phyloP scores from a whole-genome alignment of 1,140 invertebrate genomes.

The Archivesica marissinica region DNA sequence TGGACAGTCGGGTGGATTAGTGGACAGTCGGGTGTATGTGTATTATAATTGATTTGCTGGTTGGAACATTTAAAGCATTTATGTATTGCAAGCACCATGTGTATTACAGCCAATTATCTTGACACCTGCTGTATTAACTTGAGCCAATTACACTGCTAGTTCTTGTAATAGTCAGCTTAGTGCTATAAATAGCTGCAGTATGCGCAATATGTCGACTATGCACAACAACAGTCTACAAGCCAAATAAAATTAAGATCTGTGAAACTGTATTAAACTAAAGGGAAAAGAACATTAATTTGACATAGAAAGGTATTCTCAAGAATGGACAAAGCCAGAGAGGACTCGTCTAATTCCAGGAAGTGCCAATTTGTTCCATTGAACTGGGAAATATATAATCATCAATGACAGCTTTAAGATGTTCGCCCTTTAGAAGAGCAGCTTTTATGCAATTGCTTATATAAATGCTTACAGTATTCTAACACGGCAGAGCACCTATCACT shows the following conservation, averaged over 20 bases:
- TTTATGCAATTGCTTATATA: conserved; percentile 52
- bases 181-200: conserved; percentile 12
- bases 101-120: conserved; percentile 13
- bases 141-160: background rate
- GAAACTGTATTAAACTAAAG: background rate
- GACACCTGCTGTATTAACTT: conserved; percentile 11
- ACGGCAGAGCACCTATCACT: conserved; percentile 20
- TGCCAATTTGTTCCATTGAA: too few relatives aligned
- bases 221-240: background rate
- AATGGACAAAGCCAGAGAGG: too few relatives aligned
- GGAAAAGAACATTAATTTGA: background rate
- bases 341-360: too few relatives aligned
- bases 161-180: background rate
- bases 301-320: too few relatives aligned
- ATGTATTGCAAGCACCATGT: conserved; percentile 58
- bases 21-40: too few relatives aligned
- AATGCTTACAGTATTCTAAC: conserved; percentile 53
- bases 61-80: conserved; percentile 53
- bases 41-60: conserved; percentile 34
- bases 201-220: background rate
- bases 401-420: background rate
- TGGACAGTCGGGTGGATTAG: too few relatives aligned
- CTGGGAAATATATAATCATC: too few relatives aligned
- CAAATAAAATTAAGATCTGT: background rate
- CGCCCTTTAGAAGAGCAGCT: background rate